A percentile compares a stretch with the other conserved stretches of the same genome.
phyloP scores from a whole-genome alignment of 2,888 invertebrate species.

The Lycophotia porphyrea region DNA sequence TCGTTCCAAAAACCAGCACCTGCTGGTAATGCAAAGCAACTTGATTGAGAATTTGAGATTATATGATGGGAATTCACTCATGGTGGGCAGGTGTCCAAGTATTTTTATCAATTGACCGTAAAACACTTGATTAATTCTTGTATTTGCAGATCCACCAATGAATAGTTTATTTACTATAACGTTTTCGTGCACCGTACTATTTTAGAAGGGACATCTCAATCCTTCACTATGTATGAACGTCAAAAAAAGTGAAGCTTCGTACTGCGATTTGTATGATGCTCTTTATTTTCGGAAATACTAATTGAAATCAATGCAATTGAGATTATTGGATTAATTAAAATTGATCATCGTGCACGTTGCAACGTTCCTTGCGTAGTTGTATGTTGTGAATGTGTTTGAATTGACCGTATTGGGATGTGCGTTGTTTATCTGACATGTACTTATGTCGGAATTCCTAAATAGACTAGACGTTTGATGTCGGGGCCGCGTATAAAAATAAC shows the following conservation, averaged over 20 bases:
- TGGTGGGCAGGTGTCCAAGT: neutral
- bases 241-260: conserved; percentile 67
- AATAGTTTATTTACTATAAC: neutral
- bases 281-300: conserved; percentile 73
- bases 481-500: conserved; percentile 89
- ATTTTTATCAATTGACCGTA: neutral
- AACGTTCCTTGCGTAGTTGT: conserved; percentile 48
- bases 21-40: neutral
- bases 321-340: conserved; percentile 64
- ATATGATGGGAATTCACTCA: neutral
- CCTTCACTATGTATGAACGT: conserved; percentile 59
- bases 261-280: conserved; percentile 59
- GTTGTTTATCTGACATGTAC: conserved; percentile 86
- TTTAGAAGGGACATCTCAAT: neutral
- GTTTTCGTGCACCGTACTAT: neutral
- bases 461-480: conserved; percentile 88
- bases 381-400: conserved; percentile 67
- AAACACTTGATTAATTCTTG: neutral
- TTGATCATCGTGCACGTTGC: conserved; percentile 55
- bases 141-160: neutral
- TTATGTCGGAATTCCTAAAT: conserved; percentile 86
- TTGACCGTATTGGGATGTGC: conserved; percentile 77
- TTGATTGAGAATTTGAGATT: neutral
- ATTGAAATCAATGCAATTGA: conserved; percentile 73
- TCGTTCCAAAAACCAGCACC: neutral